Evolutionary conservation across 2,888 invertebrate genomes (phyloP).

Genomic region (Nymphalis polychloros): DNA sequence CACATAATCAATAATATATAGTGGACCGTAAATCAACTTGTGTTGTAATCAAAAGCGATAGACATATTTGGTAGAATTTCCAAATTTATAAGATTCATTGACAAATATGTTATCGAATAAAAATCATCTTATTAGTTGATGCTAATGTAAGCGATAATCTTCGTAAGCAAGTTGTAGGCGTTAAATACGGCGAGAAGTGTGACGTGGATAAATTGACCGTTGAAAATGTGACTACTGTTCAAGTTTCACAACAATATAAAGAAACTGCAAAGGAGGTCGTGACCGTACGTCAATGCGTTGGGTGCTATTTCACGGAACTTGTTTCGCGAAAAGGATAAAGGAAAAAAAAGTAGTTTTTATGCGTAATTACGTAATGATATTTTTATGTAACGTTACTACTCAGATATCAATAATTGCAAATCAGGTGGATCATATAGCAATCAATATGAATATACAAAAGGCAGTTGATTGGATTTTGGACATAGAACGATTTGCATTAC

Average conservation of each 20-base stretch:
- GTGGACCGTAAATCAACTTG: conserved; percentile 1
- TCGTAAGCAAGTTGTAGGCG: conserved; percentile 25
- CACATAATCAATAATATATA: conserved; percentile 2
- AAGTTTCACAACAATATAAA: conserved; percentile 28
- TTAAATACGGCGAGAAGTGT: conserved; percentile 21
- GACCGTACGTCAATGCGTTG: conserved; percentile 26
- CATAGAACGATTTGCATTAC: not conserved
- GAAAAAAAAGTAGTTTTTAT: conserved; percentile 8
- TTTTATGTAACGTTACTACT: not conserved
- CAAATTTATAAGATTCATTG: not conserved
- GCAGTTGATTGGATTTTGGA: not conserved
- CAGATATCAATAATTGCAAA: not conserved
- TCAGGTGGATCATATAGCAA: not conserved
- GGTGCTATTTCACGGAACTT: conserved; percentile 22
- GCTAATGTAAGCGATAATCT: conserved; percentile 7
- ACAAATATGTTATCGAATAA: conserved; percentile 15
- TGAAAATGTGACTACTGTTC: conserved; percentile 25
- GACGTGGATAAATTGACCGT: conserved; percentile 28
- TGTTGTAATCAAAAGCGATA: conserved; percentile 1
- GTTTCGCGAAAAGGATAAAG: conserved; percentile 21
- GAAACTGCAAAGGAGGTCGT: conserved; percentile 29
- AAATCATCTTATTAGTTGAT: conserved; percentile 13
- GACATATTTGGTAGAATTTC: conserved; percentile 4
- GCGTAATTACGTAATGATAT: not conserved
- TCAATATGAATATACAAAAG: conserved; percentile 3